These are phyloP conservation scores for Chaitophorus viminalis DNA, from an alignment of 2,888 invertebrate genomes.

Conservation along the genomic window DNA sequence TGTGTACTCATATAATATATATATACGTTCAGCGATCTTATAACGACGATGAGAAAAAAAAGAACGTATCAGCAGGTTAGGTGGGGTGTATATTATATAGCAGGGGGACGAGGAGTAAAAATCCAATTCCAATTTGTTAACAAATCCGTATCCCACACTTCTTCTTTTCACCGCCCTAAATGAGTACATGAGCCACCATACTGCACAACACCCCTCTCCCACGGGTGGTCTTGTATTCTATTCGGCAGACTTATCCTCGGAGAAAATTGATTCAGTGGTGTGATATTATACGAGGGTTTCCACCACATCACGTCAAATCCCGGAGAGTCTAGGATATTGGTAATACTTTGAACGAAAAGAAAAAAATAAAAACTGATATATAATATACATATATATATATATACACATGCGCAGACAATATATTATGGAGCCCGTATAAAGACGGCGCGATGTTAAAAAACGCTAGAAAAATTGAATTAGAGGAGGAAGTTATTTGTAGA, in stretches of 20 bases:
- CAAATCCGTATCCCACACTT: constrained; percentile 42
- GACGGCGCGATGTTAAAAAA: constrained; percentile 32
- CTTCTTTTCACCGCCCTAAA: background rate
- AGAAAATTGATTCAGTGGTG: constrained; percentile 59
- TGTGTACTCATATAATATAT: background rate
- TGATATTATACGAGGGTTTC: constrained; percentile 26
- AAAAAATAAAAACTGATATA: constrained; percentile 53
- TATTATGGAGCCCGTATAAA: constrained; percentile 16
- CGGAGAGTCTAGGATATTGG: constrained; percentile 10
- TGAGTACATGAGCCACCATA: background rate
- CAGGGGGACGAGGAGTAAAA: background rate
- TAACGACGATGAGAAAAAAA: background rate
- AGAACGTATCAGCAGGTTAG: background rate
- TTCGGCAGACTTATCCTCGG: constrained; percentile 41
- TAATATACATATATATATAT: constrained; percentile 18
- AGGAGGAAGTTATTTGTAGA: constrained; percentile 3
- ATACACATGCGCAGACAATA: background rate
- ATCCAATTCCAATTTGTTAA: constrained; percentile 59
- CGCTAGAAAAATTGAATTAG: constrained; percentile 32
- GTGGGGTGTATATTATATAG: background rate
- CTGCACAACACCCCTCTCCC: background rate
- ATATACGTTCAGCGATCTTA: background rate
- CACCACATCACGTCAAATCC: constrained; percentile 37
- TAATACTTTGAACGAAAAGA: constrained; percentile 26
- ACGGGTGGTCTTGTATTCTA: constrained; percentile 1